Evolutionary conservation across 2,888 invertebrate species (phyloP).

Genomic region (Eulithis testata): DNA sequence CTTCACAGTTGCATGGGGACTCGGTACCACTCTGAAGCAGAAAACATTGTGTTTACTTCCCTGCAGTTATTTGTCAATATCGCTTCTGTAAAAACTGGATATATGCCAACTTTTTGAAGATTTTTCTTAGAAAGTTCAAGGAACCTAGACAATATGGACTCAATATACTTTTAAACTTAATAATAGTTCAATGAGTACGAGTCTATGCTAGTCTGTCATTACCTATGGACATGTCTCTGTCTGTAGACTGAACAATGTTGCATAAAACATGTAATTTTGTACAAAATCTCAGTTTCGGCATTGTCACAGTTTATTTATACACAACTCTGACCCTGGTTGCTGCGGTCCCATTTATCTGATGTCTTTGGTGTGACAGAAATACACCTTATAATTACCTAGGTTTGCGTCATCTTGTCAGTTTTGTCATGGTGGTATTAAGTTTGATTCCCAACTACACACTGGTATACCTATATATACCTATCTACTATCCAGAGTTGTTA

Average conservation of each 20-base stretch:
- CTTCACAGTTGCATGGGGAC: slow-evolving; percentile 77
- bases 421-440: slow-evolving; percentile 23
- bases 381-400: slow-evolving; percentile 33
- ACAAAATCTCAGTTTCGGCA: slow-evolving; percentile 15
- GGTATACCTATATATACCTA: no score
- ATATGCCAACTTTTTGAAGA: slow-evolving; percentile 19
- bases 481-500: neutral
- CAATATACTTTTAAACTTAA: neutral
- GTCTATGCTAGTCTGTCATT: neutral
- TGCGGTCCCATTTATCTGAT: slow-evolving; percentile 33
- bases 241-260: neutral
- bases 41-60: neutral
- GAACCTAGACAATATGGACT: neutral
- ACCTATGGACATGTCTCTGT: neutral
- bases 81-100: neutral
- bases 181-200: neutral
- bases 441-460: no score
- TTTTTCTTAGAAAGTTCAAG: slow-evolving; percentile 1
- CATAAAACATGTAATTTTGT: slow-evolving; percentile 16
- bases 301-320: slow-evolving; percentile 41
- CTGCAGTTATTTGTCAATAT: no score
- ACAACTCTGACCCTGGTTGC: slow-evolving; percentile 38
- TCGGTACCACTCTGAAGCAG: slow-evolving; percentile 76
- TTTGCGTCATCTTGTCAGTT: slow-evolving; percentile 30
- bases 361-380: slow-evolving; percentile 36